These are phyloP conservation scores for Psix sp. DNA, from an alignment of 1,140 invertebrate genomes.

Conservation along the genomic window DNA sequence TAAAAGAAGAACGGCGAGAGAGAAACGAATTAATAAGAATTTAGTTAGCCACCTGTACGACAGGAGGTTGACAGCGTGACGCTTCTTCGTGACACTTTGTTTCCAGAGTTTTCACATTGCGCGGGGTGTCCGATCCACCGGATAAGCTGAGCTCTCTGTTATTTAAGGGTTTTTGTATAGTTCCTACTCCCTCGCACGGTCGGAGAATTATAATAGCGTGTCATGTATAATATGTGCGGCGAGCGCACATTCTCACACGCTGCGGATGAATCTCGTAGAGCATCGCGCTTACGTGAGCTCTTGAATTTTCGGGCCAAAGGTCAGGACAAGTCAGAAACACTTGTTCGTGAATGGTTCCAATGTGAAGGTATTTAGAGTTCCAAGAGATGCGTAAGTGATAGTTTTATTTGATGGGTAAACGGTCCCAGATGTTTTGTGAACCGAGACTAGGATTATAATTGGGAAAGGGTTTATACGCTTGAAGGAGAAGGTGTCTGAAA, in stretches of 20 bases:
- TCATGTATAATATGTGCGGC: conserved; percentile 34
- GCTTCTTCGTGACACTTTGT: conserved; percentile 52
- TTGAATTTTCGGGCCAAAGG: conserved; percentile 29
- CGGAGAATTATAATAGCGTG: conserved; percentile 68
- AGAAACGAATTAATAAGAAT: conserved; percentile 56
- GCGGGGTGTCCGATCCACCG: conserved; percentile 61
- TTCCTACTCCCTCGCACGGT: conserved; percentile 68
- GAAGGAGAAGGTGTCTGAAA: background rate
- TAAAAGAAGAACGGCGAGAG: conserved; percentile 21
- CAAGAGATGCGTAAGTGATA: conserved; percentile 17
- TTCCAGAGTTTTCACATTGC: conserved; percentile 44
- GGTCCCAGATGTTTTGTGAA: conserved; percentile 13
- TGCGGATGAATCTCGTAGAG: conserved; percentile 21
- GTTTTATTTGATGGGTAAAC: conserved; percentile 24
- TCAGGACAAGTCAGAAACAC: conserved; percentile 24
- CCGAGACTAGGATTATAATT: conserved; percentile 3
- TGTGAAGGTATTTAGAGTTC: conserved; percentile 13
- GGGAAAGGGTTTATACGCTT: conserved; percentile 18
- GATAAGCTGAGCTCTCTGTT: conserved; percentile 59
- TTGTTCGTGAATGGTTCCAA: conserved; percentile 7
- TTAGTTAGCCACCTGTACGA: conserved; percentile 54
- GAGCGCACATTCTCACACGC: conserved; percentile 53
- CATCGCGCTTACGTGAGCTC: conserved; percentile 23
- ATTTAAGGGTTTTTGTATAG: conserved; percentile 68
- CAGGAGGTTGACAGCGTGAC: conserved; percentile 54